Evolutionary conservation across 1,140 invertebrate species (phyloP).

Genomic region (Rhynchophorus ferrugineus): DNA sequence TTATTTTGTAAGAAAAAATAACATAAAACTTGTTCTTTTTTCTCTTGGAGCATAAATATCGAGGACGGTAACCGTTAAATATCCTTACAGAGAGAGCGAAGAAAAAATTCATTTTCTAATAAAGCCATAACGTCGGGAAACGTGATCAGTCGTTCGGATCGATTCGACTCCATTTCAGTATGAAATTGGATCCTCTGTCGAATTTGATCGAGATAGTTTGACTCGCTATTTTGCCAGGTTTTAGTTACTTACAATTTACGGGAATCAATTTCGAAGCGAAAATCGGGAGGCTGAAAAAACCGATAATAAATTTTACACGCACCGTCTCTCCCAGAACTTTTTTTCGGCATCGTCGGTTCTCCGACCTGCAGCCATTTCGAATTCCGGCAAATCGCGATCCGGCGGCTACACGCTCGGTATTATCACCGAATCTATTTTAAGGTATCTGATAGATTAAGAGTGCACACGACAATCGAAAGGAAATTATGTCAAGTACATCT

Average conservation of each 20-base stretch:
- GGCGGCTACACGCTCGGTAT: no score
- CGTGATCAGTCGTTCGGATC: conserved; percentile 10
- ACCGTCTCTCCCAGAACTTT: conserved; percentile 1
- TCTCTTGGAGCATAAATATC: no score
- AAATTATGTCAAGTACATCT: no score
- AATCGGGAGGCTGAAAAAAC: conserved; percentile 19
- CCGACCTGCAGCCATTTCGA: no score
- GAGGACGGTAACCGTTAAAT: no score
- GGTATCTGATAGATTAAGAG: no score
- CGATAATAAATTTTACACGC: conserved; percentile 28
- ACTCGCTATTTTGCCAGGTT: conserved; percentile 29
- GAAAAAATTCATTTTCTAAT: conserved; percentile 1
- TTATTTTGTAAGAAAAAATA: no score
- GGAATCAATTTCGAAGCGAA: conserved; percentile 29
- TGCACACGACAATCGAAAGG: no score
- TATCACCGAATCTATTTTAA: no score
- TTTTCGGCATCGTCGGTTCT: neutral
- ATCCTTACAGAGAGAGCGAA: no score
- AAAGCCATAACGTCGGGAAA: conserved; percentile 1
- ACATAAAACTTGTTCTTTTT: no score
- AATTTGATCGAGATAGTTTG: conserved; percentile 29
- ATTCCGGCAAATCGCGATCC: no score
- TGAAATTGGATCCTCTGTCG: conserved; percentile 24
- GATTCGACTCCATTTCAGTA: conserved; percentile 25
- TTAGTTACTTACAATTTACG: conserved; percentile 32